Conservation (phyloP, 2,113 vertebrate genomes). For the Mustelus asterias region DNA sequence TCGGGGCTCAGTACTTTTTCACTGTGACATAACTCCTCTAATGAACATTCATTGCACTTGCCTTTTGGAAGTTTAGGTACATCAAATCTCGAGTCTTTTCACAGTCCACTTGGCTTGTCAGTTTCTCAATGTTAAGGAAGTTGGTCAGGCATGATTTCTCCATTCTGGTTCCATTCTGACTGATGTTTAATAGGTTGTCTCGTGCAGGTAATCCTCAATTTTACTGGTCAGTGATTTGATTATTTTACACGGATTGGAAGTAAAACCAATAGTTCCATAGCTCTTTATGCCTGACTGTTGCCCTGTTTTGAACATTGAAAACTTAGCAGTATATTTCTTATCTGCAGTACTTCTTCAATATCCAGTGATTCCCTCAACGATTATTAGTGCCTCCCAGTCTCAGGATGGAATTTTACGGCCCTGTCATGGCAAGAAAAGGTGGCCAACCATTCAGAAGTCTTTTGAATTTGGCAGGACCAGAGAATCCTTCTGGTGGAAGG, state of each 20-base stretch:
- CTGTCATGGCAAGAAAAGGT: too few species aligned
- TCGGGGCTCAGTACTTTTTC: background rate
- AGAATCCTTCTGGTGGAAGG: too few species aligned
- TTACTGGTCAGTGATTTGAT: background rate
- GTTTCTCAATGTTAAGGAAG: background rate
- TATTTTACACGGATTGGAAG: background rate
- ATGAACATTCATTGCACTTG: background rate
- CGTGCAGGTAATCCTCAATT: background rate
- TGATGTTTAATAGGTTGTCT: background rate
- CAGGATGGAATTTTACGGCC: too few species aligned
- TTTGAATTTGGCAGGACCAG: too few species aligned
- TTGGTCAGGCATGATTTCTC: background rate
- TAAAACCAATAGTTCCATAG: background rate
- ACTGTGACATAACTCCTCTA: background rate
- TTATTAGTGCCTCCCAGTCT: background rate
- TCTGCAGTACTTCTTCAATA: background rate
- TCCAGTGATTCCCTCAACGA: background rate
- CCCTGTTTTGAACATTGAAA: background rate
- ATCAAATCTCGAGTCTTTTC: background rate
- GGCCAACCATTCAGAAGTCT: too few species aligned
- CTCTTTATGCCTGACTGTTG: background rate
- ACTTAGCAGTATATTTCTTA: background rate
- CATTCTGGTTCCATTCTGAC: background rate
- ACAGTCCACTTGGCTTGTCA: background rate
- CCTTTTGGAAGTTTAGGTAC: background rate